Evolutionary conservation across 2,113 vertebrate genomes (phyloP), one percentile per base, ranked within the genome.

Genomic region (Antennarius striatus): DNA sequence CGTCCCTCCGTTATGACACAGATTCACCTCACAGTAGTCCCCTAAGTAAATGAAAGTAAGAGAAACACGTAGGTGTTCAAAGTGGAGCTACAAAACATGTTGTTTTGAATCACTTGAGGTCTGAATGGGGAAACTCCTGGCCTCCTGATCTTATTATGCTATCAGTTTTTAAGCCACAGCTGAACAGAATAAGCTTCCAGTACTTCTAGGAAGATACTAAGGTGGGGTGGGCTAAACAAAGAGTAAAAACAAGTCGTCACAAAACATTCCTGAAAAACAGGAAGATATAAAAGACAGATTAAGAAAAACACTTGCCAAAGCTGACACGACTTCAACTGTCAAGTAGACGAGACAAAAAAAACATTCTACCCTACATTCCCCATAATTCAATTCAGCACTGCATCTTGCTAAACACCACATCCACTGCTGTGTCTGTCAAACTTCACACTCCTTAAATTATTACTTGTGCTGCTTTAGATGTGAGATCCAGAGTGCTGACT

Each of bases 1-100:
- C 4, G 96, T 98, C 12, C 93, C 96, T 67, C 95, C 96, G 16
- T 98, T 96, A 59, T 92, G 89, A 87, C 98, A 99, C 32, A 80
- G 40, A 79, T 95, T 95, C 48, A 93, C 92, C 0, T 95, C 90
- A 12, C 98, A 98, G 86, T 92, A 92, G 69, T 98, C 94, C 69
- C 93, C 97, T 99, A 77, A 70, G 75, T 5, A 50, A 57, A 49
- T 36, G 11, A 62, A 13, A 10, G 14, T 10, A 43, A 47, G 45
- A 15, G 7, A 12, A 32, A n/a, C 30, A 11, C 9, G 42, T 43
- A 43, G 42, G 9, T 9, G 11, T 43, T 11, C 3, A 43, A 43
- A 58, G 28, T 12, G 69, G 48, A 47, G 40, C 40, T 49, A 6
- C 14, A 47, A 13, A 22, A 51, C 32, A 30, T 45, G 17, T 54